A percentile compares a stretch with the other conserved stretches of the same genome.
phyloP scores from a whole-genome alignment of 2,888 invertebrate genomes.

The Andrena dorsata region DNA sequence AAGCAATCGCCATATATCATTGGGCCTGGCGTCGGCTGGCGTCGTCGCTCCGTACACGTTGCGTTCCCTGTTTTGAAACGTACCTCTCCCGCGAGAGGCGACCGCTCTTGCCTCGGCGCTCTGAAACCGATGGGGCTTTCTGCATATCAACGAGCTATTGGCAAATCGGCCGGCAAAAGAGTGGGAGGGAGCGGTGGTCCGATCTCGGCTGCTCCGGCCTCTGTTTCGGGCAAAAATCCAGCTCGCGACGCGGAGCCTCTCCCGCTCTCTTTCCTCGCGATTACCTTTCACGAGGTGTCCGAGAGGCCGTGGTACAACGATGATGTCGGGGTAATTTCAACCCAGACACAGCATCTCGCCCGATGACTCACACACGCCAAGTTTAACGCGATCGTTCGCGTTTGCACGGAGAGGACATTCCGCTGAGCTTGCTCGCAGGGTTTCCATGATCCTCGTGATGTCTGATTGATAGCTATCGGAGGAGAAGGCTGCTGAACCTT shows the following conservation, averaged over 20 bases:
- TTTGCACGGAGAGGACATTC: background rate
- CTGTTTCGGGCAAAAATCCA: slow-evolving; percentile 68
- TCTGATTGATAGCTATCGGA: too few species aligned
- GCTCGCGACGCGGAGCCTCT: slow-evolving; percentile 54
- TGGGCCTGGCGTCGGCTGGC: slow-evolving; percentile 47
- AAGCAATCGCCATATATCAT: slow-evolving; percentile 67
- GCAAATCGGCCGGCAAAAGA: slow-evolving; percentile 65
- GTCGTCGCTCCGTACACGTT: slow-evolving; percentile 49
- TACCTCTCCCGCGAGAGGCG: slow-evolving; percentile 44
- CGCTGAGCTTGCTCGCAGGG: background rate
- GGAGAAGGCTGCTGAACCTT: too few species aligned
- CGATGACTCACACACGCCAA: slow-evolving; percentile 14
- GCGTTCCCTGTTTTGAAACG: slow-evolving; percentile 71
- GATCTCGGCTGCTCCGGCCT: slow-evolving; percentile 45
- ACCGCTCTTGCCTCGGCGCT: slow-evolving; percentile 31
- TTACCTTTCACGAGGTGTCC: slow-evolving; percentile 70
- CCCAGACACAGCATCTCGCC: background rate
- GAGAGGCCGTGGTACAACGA: slow-evolving; percentile 33
- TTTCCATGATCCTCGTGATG: background rate
- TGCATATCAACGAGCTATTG: slow-evolving; percentile 75
- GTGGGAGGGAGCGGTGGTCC: slow-evolving; percentile 44
- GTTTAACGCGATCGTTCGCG: background rate
- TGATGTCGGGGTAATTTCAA: slow-evolving; percentile 34
- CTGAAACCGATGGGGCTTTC: slow-evolving; percentile 68
- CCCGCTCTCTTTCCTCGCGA: slow-evolving; percentile 53